Evolutionary conservation across 2,888 invertebrate species (phyloP).

Genomic region (Onchidella celtica): DNA sequence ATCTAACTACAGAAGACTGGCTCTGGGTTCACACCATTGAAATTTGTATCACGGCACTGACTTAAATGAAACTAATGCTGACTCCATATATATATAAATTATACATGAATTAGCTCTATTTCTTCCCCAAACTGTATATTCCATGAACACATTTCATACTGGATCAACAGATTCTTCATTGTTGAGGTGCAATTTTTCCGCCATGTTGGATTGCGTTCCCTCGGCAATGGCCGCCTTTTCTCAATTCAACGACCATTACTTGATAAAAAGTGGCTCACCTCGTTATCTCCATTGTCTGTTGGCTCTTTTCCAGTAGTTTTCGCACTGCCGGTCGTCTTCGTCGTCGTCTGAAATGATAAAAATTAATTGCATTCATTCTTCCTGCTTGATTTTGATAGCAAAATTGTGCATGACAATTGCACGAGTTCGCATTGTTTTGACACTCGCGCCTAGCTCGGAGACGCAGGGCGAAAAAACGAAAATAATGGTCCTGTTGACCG

Average conservation of each 20-base stretch:
- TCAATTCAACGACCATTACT: not conserved
- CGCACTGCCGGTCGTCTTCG: slow-evolving; percentile 67
- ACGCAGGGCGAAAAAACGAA: not conserved
- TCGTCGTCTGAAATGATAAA: slow-evolving; percentile 67
- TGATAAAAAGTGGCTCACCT: slow-evolving; percentile 60
- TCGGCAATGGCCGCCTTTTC: slow-evolving; percentile 29
- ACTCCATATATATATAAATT: not conserved
- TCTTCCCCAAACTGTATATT: no score
- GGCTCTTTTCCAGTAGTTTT: slow-evolving; percentile 72
- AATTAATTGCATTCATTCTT: not conserved
- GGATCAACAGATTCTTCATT: no score
- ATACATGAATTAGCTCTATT: no score
- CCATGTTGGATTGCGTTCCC: slow-evolving; percentile 35
- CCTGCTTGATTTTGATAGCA: not conserved
- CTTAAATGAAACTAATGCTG: not conserved
- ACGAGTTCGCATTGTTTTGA: not conserved
- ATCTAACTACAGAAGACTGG: not conserved
- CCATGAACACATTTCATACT: no score
- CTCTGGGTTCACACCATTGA: not conserved
- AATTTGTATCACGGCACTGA: not conserved
- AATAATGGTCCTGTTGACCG: not conserved
- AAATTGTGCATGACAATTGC: not conserved
- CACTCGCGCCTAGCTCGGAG: slow-evolving; percentile 11
- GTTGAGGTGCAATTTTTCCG: not conserved
- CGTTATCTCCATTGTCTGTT: slow-evolving; percentile 72